Base-by-base conservation (phyloP, 2,797 vertebrate species). In the Lemur catta region DNA sequence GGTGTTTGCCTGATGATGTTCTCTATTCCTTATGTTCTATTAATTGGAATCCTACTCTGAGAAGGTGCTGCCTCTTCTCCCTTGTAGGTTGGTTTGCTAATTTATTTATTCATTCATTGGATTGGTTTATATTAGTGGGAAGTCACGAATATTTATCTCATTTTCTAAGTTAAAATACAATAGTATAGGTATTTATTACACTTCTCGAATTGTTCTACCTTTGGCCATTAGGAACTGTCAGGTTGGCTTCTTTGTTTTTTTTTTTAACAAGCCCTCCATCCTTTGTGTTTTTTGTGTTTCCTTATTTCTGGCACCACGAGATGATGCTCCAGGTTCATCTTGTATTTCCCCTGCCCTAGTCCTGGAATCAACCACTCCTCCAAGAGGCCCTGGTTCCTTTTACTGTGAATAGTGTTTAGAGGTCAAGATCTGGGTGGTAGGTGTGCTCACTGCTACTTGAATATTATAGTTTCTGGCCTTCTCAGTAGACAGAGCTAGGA, bases 201-300 rank as follows among this genome's bases (percentile, higher is more conserved):
- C 55, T 86, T 69, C 13, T 84, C 43, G 67, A 61, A 20, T 6
- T 79, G 5, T 46, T 61, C 2, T 12, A 14, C 30, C 24, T 48
- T 38, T 63, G 6, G 2, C 15, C 7, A 17, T 18, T 41, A 65
- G 24, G 12, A 12, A 18, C 1, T 24, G 78, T 85, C 20, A 15
- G 1, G 4, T 41, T 35, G 15, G 4, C 7, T 7, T 17, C 24
- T 26, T 0, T 14, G 2, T 35, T 69, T 26, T 38, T 26, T 38
- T 43, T 57, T 63, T 48, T 12, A 79, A 43, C 4, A 61, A 65
- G 1, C 2, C 1, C 15, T 50, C 9, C 17, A 9, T 2, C 6
- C 10, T 11, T 33, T 33, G 7, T 55, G 8, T 79, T 41, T 50
- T 52, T 17, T 63, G 20, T 35, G 2, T 33, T 46, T 38, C 17